Conservation (phyloP, 2,797 vertebrate species). For the Rhinichthys osculus region DNA sequence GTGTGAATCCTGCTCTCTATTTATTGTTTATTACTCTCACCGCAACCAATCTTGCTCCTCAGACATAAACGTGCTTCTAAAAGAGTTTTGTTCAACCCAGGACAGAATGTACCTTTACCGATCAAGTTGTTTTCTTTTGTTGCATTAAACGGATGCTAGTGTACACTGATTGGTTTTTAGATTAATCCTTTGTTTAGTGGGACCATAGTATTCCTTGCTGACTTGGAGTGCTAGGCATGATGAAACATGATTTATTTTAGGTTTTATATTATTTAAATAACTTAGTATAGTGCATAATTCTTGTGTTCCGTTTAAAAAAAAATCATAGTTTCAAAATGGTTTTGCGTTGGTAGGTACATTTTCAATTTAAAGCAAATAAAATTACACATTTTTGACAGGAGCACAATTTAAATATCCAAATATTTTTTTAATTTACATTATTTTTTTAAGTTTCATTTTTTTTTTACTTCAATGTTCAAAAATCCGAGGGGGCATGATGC, state of each 20-base stretch:
- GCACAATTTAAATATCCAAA: no score
- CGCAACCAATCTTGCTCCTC: slow-evolving; percentile 16
- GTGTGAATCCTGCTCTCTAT: slow-evolving; percentile 23
- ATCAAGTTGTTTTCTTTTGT: slow-evolving; percentile 12
- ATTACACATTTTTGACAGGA: background rate
- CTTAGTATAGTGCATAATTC: background rate
- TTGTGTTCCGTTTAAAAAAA: no score
- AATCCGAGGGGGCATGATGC: background rate
- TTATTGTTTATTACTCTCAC: slow-evolving; percentile 28
- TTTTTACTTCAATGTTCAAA: background rate
- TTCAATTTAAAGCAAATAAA: background rate
- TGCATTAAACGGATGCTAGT: background rate
- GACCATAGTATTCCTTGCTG: background rate
- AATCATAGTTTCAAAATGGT: no score
- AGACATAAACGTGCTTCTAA: slow-evolving; percentile 21
- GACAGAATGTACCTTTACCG: background rate
- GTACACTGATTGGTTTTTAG: background rate
- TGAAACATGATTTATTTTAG: background rate
- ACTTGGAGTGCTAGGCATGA: background rate
- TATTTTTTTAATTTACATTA: no score
- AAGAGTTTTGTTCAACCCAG: slow-evolving; percentile 11
- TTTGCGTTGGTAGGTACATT: background rate
- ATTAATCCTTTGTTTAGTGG: background rate
- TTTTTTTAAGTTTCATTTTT: no score
- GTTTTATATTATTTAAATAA: background rate